Conservation (phyloP, 2,113 vertebrate species). For the Lagopus muta region DNA sequence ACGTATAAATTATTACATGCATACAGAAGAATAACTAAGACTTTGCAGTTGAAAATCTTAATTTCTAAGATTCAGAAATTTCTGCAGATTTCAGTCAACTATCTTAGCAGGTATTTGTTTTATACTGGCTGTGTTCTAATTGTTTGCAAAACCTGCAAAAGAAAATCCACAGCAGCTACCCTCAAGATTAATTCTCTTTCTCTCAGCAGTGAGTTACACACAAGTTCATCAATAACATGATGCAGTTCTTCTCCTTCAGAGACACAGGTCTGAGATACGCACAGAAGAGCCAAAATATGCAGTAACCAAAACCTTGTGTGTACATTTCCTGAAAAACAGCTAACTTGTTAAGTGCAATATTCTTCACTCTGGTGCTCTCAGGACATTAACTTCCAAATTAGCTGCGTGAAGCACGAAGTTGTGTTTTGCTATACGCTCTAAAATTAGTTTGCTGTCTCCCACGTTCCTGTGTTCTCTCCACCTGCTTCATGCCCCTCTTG, state of each 20-base stretch:
- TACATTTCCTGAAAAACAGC: neutral
- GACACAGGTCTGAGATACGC: neutral
- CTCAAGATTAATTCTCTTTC: neutral
- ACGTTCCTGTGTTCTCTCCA: neutral
- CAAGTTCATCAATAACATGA: neutral
- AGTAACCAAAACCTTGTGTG: neutral
- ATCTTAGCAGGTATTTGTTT: neutral
- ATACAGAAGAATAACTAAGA: neutral
- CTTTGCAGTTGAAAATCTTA: neutral
- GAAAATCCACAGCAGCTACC: neutral
- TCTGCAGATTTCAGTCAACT: neutral
- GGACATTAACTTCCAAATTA: neutral
- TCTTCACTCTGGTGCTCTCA: neutral
- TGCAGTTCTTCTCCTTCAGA: neutral
- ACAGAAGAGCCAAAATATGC: neutral
- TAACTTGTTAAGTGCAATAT: neutral
- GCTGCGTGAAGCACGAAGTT: neutral
- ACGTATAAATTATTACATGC: neutral
- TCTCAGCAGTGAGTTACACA: neutral
- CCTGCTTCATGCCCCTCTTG: neutral
- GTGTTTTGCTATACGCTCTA: neutral
- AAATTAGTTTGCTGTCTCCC: neutral
- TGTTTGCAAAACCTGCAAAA: neutral
- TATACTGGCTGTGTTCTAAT: neutral
- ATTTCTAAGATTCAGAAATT: neutral